Conservation (phyloP, 2,113 vertebrate genomes). For the Sminthopsis crassicaudata region DNA sequence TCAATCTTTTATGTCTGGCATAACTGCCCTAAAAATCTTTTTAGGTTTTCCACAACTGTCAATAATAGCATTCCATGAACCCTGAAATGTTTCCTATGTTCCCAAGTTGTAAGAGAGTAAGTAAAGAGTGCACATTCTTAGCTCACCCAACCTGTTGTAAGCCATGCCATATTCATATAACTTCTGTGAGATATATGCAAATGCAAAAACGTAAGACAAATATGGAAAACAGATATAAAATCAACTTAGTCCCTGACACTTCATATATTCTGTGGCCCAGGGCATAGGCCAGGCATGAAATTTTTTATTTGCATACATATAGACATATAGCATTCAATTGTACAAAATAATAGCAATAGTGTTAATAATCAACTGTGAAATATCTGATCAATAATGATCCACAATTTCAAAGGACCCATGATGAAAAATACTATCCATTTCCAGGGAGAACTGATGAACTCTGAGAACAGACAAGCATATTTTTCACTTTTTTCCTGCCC, state of each 20-base stretch:
- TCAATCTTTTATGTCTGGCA: background rate
- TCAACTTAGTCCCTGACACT: background rate
- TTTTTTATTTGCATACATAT: background rate
- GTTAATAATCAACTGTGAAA: background rate
- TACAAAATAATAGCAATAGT: background rate
- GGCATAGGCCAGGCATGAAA: slow-evolving; percentile 16
- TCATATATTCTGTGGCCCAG: background rate
- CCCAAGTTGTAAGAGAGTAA: background rate
- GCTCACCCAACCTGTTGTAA: background rate
- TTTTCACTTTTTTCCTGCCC: background rate
- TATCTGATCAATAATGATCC: background rate
- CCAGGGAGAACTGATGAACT: background rate
- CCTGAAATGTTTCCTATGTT: background rate
- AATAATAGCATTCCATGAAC: background rate
- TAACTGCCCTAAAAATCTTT: background rate
- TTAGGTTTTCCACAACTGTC: background rate
- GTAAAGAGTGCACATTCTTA: background rate
- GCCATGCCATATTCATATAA: background rate
- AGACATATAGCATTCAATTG: background rate
- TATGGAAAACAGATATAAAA: background rate
- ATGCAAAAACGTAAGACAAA: background rate
- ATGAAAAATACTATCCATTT: background rate
- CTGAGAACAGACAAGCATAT: background rate
- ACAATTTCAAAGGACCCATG: background rate
- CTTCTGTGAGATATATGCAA: background rate